A percentile compares a stretch with the other conserved stretches of the same genome.
Conservation (phyloP, 1,140 invertebrate genomes). For the Steinernema feltiae region DNA sequence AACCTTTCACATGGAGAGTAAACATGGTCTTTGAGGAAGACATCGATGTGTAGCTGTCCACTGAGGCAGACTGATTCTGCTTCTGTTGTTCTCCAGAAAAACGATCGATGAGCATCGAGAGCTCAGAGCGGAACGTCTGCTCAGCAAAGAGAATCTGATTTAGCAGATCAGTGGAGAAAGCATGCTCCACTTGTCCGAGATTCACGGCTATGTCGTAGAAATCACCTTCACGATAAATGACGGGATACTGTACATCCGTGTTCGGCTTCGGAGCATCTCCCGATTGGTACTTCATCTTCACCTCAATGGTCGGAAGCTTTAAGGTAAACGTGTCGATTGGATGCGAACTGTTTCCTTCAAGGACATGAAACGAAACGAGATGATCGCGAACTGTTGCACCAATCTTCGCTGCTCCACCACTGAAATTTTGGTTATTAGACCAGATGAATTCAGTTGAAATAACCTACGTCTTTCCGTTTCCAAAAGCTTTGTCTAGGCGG, state of each 20-base stretch:
- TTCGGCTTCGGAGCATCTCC: conserved; percentile 17
- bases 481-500: conserved; percentile 52
- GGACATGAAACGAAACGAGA: conserved; percentile 42
- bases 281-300: conserved; percentile 34
- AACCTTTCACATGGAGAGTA: conserved; percentile 68
- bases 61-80: conserved; percentile 2
- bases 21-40: conserved; percentile 66
- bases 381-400: conserved; percentile 34
- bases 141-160: conserved; percentile 98
- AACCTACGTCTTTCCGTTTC: conserved; percentile 37
- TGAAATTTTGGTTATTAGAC: conserved; percentile 71
- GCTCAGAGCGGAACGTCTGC: conserved; percentile 92
- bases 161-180: conserved; percentile 87
- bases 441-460: conserved; percentile 66
- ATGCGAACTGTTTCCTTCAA: conserved; percentile 16
- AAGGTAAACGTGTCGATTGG: conserved; percentile 49
- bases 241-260: conserved; percentile 50
- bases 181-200: conserved; percentile 83
- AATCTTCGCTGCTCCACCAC: conserved; percentile 35
- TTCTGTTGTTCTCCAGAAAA: conserved; percentile 22
- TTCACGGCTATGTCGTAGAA: conserved; percentile 79
- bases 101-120: conserved; percentile 41
- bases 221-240: conserved; percentile 38
- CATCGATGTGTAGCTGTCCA: conserved; percentile 14
- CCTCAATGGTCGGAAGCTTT: conserved; percentile 37